phyloP scores from a whole-genome alignment of 2,797 vertebrate genomes.

The Myotis myotis region DNA sequence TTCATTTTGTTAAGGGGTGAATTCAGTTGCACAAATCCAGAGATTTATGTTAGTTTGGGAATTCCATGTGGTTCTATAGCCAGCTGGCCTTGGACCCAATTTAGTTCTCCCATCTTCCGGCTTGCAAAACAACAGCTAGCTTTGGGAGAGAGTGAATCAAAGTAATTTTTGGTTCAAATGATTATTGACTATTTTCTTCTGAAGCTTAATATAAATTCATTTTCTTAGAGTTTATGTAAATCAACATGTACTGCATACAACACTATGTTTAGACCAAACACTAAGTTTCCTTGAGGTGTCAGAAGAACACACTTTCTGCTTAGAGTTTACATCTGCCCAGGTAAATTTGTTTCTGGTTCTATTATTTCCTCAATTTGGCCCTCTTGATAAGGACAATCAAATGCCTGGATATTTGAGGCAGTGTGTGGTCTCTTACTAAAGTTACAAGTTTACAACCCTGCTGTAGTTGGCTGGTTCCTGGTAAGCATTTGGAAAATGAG shows the following conservation, averaged over 20 bases:
- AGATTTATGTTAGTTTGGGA: constrained; percentile 50
- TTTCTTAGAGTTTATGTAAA: constrained; percentile 4
- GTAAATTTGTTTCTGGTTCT: constrained; percentile 45
- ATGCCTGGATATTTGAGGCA: constrained; percentile 18
- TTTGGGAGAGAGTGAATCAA: neutral
- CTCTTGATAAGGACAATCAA: constrained; percentile 37
- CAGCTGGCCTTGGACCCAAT: neutral
- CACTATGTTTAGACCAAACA: constrained; percentile 45
- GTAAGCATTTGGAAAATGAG: constrained; percentile 55
- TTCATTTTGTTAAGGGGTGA: neutral
- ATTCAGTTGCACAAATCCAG: neutral
- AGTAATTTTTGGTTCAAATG: neutral
- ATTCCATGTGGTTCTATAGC: constrained; percentile 17
- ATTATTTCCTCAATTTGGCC: neutral
- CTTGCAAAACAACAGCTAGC: constrained; percentile 6
- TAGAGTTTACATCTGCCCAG: neutral
- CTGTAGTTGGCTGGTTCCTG: constrained; percentile 55
- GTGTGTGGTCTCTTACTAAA: constrained; percentile 31
- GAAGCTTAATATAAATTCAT: neutral
- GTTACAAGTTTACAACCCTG: constrained; percentile 43
- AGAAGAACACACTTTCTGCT: constrained; percentile 38
- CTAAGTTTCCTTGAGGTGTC: constrained; percentile 27
- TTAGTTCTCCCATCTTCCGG: neutral
- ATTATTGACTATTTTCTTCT: neutral
- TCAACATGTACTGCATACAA: constrained; percentile 12